A percentile compares a stretch with the other conserved stretches of the same genome.
These are phyloP conservation scores for Strigamia maritima DNA, from an alignment of 2,888 invertebrate genomes.

Conservation along the genomic window DNA sequence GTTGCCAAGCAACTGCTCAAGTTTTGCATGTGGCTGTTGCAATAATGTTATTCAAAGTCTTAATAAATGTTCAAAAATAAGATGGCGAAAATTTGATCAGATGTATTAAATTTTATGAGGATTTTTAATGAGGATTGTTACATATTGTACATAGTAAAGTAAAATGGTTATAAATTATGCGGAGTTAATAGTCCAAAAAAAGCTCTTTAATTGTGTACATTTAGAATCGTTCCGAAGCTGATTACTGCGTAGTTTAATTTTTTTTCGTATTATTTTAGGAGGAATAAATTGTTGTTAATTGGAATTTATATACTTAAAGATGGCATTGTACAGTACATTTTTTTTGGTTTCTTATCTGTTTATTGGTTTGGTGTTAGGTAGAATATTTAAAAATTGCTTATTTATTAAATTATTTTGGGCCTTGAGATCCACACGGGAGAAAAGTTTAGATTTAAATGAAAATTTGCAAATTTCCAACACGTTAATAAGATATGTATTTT, in stretches of 20 bases:
- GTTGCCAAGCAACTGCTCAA: background rate
- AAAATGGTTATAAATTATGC: background rate
- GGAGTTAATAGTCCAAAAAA: background rate
- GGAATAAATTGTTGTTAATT: background rate
- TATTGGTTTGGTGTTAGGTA: no score
- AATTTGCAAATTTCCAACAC: no score
- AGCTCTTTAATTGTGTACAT: background rate
- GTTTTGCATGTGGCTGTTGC: background rate
- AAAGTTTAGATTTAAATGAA: no score
- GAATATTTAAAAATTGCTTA: no score
- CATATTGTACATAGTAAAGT: background rate
- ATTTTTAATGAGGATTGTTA: background rate
- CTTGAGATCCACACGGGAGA: no score
- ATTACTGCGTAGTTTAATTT: background rate
- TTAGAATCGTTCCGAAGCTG: background rate
- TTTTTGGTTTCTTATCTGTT: no score
- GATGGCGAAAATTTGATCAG: background rate
- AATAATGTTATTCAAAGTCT: background rate
- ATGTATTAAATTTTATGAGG: background rate
- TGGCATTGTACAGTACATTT: background rate
- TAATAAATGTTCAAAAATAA: background rate
- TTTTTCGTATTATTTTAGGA: background rate
- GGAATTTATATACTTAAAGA: background rate
- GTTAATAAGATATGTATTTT: no score
- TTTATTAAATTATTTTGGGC: no score